phyloP scores from a whole-genome alignment of 2,797 vertebrate species.

The Macroramphosus scolopax region DNA sequence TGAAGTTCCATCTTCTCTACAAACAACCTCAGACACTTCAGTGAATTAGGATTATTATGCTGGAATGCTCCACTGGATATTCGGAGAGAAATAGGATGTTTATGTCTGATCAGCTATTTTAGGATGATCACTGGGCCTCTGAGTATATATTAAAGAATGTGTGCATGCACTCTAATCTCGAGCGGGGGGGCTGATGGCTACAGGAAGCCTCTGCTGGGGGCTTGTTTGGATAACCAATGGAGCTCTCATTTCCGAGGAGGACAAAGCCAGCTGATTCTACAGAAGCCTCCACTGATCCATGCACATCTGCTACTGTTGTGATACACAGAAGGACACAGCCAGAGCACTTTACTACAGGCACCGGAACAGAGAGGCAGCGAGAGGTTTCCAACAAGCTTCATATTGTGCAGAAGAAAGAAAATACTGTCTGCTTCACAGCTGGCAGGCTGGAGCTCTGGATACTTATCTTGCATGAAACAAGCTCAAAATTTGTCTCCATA shows the following conservation, averaged over 20 bases:
- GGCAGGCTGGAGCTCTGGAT: too few relatives aligned
- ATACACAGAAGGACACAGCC: too few relatives aligned
- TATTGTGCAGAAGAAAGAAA: too few relatives aligned
- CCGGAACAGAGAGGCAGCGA: too few relatives aligned
- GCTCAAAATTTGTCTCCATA: too few relatives aligned
- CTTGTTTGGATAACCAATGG: constrained; percentile 59
- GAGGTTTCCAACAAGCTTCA: too few relatives aligned
- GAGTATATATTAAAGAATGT: constrained; percentile 10
- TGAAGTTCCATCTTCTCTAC: constrained; percentile 27
- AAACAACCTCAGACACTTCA: constrained; percentile 38
- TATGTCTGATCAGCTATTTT: constrained; percentile 49
- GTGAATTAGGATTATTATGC: constrained; percentile 22
- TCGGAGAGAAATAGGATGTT: constrained; percentile 19
- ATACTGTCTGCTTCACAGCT: too few relatives aligned
- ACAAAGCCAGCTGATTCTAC: constrained; percentile 34
- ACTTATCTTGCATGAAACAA: too few relatives aligned
- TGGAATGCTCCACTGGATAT: constrained; percentile 48
- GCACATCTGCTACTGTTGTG: constrained; percentile 50
- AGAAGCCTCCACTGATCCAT: constrained; percentile 47
- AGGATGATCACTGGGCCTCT: constrained; percentile 16
- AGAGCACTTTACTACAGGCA: too few relatives aligned
- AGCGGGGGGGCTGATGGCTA: constrained; percentile 2
- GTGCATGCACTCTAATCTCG: neutral
- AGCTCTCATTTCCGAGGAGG: constrained; percentile 63
- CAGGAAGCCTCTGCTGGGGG: too few relatives aligned